Percentiles rank a stretch among this genome's conserved stretches.
These are phyloP conservation scores for Poeciliopsis retropinna DNA, from an alignment of 2,113 vertebrate genomes.

Conservation along the genomic window DNA sequence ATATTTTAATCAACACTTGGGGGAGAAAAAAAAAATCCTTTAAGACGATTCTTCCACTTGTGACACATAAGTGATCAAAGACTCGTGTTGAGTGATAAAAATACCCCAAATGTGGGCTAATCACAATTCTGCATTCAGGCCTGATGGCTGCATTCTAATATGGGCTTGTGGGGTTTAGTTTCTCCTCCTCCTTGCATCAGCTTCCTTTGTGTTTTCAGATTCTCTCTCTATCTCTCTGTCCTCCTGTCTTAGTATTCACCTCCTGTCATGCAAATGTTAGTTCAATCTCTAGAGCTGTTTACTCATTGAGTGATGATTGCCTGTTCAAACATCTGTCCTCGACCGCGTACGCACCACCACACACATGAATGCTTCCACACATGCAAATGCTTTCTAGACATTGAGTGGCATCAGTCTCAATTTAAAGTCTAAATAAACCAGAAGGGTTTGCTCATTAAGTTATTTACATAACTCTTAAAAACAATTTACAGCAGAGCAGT, in stretches of 20 bases:
- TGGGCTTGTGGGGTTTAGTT: slow-evolving; percentile 50
- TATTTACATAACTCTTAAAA: not conserved
- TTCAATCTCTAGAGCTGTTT: slow-evolving; percentile 55
- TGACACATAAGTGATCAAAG: slow-evolving; percentile 60
- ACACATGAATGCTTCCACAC: slow-evolving; percentile 5
- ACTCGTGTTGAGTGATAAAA: slow-evolving; percentile 51
- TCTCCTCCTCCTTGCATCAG: slow-evolving; percentile 19
- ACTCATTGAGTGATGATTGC: slow-evolving; percentile 65
- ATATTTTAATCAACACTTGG: slow-evolving; percentile 41
- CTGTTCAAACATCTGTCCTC: slow-evolving; percentile 63
- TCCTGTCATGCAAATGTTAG: slow-evolving; percentile 25
- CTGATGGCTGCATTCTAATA: slow-evolving; percentile 51
- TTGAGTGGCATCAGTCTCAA: slow-evolving; percentile 6
- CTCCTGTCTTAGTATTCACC: slow-evolving; percentile 47
- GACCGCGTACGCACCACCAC: slow-evolving; percentile 33
- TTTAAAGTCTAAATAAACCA: slow-evolving; percentile 8
- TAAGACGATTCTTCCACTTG: slow-evolving; percentile 21
- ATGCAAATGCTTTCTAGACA: slow-evolving; percentile 24
- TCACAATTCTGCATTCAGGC: slow-evolving; percentile 56
- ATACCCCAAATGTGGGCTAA: slow-evolving; percentile 66
- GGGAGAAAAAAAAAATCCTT: slow-evolving; percentile 17
- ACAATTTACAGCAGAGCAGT: not conserved
- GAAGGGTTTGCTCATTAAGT: not conserved
- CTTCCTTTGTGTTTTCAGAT: slow-evolving; percentile 29
- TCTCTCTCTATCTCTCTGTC: slow-evolving; percentile 22